Conservation (phyloP, 2,797 vertebrate genomes). For the Bradypodion ventrale region DNA sequence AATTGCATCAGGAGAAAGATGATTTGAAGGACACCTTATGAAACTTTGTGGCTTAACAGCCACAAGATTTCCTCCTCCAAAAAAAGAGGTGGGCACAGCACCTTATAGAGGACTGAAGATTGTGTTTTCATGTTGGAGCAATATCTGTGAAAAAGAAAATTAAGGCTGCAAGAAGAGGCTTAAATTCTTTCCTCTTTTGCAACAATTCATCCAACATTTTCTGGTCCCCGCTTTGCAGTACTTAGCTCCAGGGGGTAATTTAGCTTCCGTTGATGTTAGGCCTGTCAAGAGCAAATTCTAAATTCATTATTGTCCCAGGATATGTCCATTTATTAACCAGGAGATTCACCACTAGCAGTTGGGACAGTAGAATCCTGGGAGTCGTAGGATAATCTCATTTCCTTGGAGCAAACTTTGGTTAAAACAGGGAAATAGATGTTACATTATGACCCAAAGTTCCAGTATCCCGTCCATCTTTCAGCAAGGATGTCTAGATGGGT, state of each 20-base stretch:
- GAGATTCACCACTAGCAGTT: background rate
- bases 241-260: background rate
- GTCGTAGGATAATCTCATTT: background rate
- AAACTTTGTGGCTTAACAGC: background rate
- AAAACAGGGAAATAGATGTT: background rate
- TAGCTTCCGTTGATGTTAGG: background rate
- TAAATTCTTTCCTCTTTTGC: background rate
- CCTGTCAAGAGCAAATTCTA: background rate
- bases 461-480: background rate
- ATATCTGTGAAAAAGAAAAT: background rate
- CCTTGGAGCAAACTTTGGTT: background rate
- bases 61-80: background rate
- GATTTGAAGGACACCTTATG: constrained; percentile 8
- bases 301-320: background rate
- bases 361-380: background rate
- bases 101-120: background rate
- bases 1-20: constrained; percentile 18
- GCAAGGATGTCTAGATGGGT: background rate
- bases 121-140: background rate
- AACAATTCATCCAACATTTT: background rate
- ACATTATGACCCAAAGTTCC: background rate
- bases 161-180: background rate
- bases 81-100: background rate
- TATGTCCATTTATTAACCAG: background rate
- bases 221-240: too few relatives aligned